Conservation (phyloP, 2,113 vertebrate species). For the Theropithecus gelada region DNA sequence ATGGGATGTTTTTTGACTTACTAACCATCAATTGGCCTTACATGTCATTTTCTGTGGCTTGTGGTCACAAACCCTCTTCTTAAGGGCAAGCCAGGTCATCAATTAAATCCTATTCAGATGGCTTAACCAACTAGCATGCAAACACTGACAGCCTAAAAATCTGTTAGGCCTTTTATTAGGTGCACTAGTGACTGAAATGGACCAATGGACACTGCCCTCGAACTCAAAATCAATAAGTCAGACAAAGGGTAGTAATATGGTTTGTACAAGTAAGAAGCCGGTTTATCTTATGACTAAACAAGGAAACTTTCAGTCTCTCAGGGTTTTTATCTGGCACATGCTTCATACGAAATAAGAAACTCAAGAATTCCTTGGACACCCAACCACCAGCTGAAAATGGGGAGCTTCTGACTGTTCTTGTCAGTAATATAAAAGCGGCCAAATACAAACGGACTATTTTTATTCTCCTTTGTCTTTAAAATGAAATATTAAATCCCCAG, state of each 20-base stretch:
- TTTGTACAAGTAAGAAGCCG: neutral
- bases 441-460: neutral
- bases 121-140: neutral
- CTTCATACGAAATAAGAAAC: conserved; percentile 38
- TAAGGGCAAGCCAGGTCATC: neutral
- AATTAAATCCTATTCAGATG: conserved; percentile 8
- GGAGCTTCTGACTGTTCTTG: neutral
- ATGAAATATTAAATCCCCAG: neutral
- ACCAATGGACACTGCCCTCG: neutral
- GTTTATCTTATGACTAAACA: neutral
- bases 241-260: neutral
- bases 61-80: neutral
- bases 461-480: neutral
- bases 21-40: neutral
- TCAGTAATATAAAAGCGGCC: neutral
- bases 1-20: neutral
- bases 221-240: neutral
- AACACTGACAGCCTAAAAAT: neutral
- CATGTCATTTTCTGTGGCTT: neutral
- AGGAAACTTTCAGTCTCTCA: neutral
- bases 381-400: neutral
- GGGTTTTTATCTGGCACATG: neutral
- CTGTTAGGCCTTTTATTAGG: neutral
- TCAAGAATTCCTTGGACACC: neutral
- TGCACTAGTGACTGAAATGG: neutral